Base-by-base conservation (phyloP, 1,140 invertebrate species). In the Steinernema khuongi region DNA sequence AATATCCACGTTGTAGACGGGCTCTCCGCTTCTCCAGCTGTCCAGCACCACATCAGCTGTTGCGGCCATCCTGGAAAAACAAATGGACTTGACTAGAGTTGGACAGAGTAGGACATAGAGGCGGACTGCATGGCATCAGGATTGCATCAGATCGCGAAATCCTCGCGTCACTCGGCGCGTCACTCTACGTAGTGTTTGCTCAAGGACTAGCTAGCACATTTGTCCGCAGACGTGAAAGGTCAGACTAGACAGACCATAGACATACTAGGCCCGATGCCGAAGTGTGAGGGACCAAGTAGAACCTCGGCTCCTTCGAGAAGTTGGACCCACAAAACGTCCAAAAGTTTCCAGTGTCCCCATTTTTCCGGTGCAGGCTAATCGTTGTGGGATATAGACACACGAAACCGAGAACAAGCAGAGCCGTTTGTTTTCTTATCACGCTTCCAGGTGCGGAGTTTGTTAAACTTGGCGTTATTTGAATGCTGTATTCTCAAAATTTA, bases 81-180 rank as follows among this genome's bases (percentile, higher is more conserved):
- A 26, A 60, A 14, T 11, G 50, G 19, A 60, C 14, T 60, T 7
- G 36, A 41, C 36, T 7, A 41, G n/a, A 41, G 36, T 41, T 7
- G 36, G n/a, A 41, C 7, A 41, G 36, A 41, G 36, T n/a, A 7
- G 36, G 7, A 41, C n/a, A n/a, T n/a, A n/a, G 36, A 22, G 4
- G 50, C 26, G 50, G 4, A 4, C 4, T 26, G 50, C 7, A 14
- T 22, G 7, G 7, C 7, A 60, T 22, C 7, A 7, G 50, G 22
- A 60, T 60, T 60, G 50, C 50, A 60, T 60, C 50, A 60, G 11
- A 60, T n/a, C 11, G 11, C 4, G 50, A 60, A 60, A 60, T 60
- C 50, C 19, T 60, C 50, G 50, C 11, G 50, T 60, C 22, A 60
- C 4, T 22, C 4, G 26, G 7, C 7, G 19, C 7, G n/a, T 11